Percentiles rank a stretch among this genome's conserved stretches.
These are phyloP conservation scores for Chromobotia macracanthus DNA, from an alignment of 2,797 vertebrate genomes.

Conservation along the genomic window DNA sequence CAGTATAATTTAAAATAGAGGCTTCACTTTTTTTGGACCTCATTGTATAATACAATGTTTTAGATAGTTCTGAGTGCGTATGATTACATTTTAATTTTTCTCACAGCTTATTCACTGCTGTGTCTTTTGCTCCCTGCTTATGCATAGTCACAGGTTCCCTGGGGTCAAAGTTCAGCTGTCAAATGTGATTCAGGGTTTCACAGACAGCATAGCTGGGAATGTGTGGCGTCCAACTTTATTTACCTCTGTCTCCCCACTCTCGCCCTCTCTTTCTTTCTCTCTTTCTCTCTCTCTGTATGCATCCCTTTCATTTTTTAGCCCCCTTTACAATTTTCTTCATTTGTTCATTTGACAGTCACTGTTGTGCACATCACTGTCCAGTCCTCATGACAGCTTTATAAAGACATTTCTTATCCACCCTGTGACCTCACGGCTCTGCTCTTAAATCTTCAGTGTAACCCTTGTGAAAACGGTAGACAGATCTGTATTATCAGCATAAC, in stretches of 20 bases:
- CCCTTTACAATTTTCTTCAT: too few species aligned
- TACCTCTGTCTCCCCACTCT: too few species aligned
- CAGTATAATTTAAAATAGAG: too few species aligned
- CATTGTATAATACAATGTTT: not conserved
- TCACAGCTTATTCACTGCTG: constrained; percentile 37
- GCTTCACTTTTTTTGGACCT: not conserved
- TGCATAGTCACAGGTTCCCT: constrained; percentile 8
- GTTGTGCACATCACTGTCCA: not conserved
- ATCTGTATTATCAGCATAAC: constrained; percentile 16
- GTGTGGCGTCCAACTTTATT: too few species aligned
- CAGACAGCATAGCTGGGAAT: not conserved
- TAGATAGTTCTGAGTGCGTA: not conserved
- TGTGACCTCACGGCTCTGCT: not conserved
- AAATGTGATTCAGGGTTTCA: constrained; percentile 21
- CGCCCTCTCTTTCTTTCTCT: not conserved
- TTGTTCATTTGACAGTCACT: too few species aligned
- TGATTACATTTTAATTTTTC: not conserved
- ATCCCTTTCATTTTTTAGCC: not conserved
- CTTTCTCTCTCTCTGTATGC: not conserved
- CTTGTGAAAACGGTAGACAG: not conserved
- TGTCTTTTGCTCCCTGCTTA: constrained; percentile 3
- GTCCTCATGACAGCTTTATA: constrained; percentile 9
- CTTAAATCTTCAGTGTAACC: constrained; percentile 16
- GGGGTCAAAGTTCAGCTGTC: constrained; percentile 45
- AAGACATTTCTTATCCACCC: not conserved